Percentiles rank a stretch among this genome's conserved stretches.
Conservation (phyloP, 2,113 vertebrate genomes). For the Reinhardtius hippoglossoides region DNA sequence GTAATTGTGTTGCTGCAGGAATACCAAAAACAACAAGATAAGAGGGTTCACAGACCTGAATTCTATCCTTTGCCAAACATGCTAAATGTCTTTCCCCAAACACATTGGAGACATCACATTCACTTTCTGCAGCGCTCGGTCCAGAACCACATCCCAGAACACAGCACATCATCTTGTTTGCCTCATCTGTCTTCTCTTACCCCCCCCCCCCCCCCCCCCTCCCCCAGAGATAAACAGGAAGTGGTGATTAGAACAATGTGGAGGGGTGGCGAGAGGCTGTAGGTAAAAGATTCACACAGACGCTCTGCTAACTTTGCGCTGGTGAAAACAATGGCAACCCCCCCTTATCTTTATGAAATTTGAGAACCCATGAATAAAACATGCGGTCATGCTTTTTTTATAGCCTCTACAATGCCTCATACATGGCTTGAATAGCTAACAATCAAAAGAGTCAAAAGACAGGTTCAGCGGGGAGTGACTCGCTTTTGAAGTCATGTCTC, state of each 20-base stretch:
- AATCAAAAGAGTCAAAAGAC: conserved; percentile 67
- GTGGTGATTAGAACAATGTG: conserved; percentile 18
- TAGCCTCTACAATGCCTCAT: conserved; percentile 60
- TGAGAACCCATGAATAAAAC: conserved; percentile 78
- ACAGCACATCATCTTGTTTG: background rate
- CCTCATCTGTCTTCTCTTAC: background rate
- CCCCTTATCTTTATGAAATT: conserved; percentile 75
- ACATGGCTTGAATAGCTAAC: conserved; percentile 78
- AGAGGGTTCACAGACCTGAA: background rate
- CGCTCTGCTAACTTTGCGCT: conserved; percentile 52
- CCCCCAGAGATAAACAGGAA: background rate
- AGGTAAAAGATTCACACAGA: conserved; percentile 64
- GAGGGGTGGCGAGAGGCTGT: conserved; percentile 42
- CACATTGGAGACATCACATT: background rate
- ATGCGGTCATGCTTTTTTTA: conserved; percentile 68
- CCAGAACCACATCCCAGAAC: background rate
- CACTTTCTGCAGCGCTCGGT: background rate
- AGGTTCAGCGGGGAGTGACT: conserved; percentile 61
- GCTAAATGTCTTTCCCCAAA: background rate
- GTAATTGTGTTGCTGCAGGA: conserved; percentile 15
- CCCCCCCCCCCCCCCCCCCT: no score
- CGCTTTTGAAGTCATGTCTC: conserved; percentile 73
- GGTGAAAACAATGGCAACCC: conserved; percentile 64
- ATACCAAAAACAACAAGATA: background rate
- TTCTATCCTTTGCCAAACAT: background rate